These are phyloP conservation scores for Poeciliopsis gracilis DNA, from an alignment of 2,797 vertebrate genomes.

Conservation along the genomic window DNA sequence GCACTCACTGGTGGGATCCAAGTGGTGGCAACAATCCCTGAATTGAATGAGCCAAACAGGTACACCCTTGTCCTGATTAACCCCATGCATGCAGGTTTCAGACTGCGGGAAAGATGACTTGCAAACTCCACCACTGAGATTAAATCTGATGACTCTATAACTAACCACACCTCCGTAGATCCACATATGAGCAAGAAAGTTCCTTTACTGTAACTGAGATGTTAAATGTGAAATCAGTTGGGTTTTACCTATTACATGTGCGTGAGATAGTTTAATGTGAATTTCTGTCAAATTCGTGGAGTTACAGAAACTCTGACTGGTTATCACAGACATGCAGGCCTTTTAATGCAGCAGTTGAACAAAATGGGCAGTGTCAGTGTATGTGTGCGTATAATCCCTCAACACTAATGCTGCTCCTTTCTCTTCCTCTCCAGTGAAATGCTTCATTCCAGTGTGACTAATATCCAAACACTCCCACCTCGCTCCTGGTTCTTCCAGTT, in stretches of 20 bases:
- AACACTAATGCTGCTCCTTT: conserved; percentile 3
- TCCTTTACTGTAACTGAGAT: not conserved
- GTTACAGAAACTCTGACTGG: not conserved
- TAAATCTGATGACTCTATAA: not conserved
- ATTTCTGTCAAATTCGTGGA: not conserved
- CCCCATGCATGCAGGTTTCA: not conserved
- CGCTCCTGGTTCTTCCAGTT: conserved; percentile 12
- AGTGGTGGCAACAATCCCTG: not conserved
- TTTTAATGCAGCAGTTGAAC: conserved; percentile 1
- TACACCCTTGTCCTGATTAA: not conserved
- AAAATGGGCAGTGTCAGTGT: not conserved
- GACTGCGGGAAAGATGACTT: not conserved
- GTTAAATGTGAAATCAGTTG: not conserved
- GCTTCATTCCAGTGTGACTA: conserved; percentile 22
- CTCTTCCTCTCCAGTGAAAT: conserved; percentile 3
- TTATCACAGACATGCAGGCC: conserved; percentile 6
- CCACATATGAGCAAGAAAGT: too few relatives aligned
- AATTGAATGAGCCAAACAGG: not conserved
- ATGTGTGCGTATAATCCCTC: conserved; percentile 1
- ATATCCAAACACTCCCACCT: conserved; percentile 13
- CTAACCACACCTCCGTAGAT: too few relatives aligned
- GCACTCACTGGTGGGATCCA: not conserved
- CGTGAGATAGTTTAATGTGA: not conserved
- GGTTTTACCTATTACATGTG: not conserved
- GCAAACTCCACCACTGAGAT: not conserved